Base-by-base conservation (phyloP, 1,140 invertebrate species). In the Temnothorax curvispinosus region DNA sequence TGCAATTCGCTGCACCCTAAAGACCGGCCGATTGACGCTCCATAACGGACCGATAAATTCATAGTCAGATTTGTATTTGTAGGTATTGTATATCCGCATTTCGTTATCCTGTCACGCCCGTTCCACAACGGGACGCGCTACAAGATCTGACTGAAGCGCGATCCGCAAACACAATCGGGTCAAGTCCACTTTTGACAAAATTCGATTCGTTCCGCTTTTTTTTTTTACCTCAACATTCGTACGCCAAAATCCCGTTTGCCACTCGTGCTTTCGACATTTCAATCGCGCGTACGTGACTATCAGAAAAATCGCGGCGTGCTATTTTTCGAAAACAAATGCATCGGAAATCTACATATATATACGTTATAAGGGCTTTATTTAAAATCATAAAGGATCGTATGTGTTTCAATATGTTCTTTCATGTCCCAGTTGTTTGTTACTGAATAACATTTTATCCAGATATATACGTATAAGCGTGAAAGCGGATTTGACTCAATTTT, bases 71-170 rank as follows among this genome's bases (percentile, higher is more conserved):
- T 77, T 21, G 27, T 52, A 60, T 69, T 86, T 77, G 75, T 27
- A 27, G 27, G 27, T 64, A 65, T 65, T 80, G 50, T 44, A 11
- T 58, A 72, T 64, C 7, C 27, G 75, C 35, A 65, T 80, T 86
- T 80, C 52, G 74, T 71, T 81, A 81, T 56, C 52, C 50, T n/a
- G 78, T 81, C 78, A 81, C 78, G 52, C 78, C 38, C 65, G 67
- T 81, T 32, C 47, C 47, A 56, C 21, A 67, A 71, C 54, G 47
- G 47, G 62, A 69, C 62, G 7, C 47, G 21, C n/a, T 50, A 21
- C 50, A 44, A 21, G 9, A 44, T 71, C 65, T 21, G 65, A 71
- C 38, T 32, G 62, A 38, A 41, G 64, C 35, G 60, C 18, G 35
- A 27, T 18, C 8, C 8, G 7, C 38, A 71, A 71, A 81, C 58